phyloP scores from a whole-genome alignment of 2,797 vertebrate species.

The Epinephelus awoara region DNA sequence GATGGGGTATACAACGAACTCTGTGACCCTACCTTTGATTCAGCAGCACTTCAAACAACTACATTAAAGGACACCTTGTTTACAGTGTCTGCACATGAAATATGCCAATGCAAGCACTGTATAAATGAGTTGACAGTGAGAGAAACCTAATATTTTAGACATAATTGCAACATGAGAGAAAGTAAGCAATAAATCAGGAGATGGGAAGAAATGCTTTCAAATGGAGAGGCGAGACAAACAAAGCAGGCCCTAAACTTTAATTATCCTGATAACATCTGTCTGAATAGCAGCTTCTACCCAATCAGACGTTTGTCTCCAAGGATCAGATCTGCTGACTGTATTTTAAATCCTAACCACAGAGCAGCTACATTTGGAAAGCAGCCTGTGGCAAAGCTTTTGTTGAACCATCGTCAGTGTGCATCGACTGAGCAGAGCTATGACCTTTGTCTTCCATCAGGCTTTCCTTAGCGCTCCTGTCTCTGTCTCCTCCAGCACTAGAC shows the following conservation, averaged over 20 bases:
- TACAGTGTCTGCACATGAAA: neutral
- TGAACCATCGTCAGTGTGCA: slow-evolving; percentile 33
- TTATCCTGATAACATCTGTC: slow-evolving; percentile 29
- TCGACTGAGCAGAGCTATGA: slow-evolving; percentile 35
- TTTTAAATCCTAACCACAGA: slow-evolving; percentile 35
- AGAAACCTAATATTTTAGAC: slow-evolving; percentile 4
- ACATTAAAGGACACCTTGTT: neutral
- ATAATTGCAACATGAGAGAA: neutral
- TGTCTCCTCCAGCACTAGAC: slow-evolving; percentile 32
- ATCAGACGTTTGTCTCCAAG: slow-evolving; percentile 35
- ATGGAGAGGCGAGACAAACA: slow-evolving; percentile 3
- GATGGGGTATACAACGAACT: neutral
- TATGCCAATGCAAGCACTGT: neutral
- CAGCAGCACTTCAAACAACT: neutral
- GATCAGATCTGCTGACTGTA: slow-evolving; percentile 31
- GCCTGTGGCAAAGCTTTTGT: slow-evolving; percentile 40
- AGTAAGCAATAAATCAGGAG: neutral
- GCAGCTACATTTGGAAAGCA: slow-evolving; percentile 38
- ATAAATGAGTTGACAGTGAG: neutral
- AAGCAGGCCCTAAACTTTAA: neutral
- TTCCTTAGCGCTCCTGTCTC: slow-evolving; percentile 18
- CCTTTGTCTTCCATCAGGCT: slow-evolving; percentile 42
- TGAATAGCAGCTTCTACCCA: slow-evolving; percentile 1
- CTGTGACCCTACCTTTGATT: neutral
- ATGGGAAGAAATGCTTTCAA: neutral